Evolutionary conservation across 2,888 invertebrate species (phyloP), one percentile per base, ranked within the genome.

Genomic region (Eremobia ochroleuca): DNA sequence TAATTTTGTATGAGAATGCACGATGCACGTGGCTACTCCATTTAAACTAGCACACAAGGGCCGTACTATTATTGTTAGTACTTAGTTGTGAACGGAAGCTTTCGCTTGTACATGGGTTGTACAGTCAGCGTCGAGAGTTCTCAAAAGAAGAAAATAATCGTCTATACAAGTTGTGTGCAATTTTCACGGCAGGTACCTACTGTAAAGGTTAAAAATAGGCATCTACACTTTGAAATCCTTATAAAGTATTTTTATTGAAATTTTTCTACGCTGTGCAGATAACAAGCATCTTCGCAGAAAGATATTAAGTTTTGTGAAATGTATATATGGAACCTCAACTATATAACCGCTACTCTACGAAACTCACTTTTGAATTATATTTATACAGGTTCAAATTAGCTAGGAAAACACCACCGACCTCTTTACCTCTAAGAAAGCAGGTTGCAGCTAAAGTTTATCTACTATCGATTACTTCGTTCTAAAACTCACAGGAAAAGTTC

Each of bases 1-100:
- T 77, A 81, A 77, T 64, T 71, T 74, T 65, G 64, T 68, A 69
- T 61, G 73, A 31, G 83, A 62, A 67, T 67, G 61, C 77, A 71
- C 65, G 3, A 43, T 64, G 59, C 79, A 82, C 70, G 78, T 82
- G 72, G 72, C 58, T 73, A 73, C 46, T 62, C 65, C 46, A 70
- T 43, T 62, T 31, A 31, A 73, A 61, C 73, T 37, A 34, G 79
- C 31, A 40, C 78, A 69, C 34, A 70, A 37, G 37, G 11, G 15
- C 40, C 28, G 28, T 43, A 40, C 67, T 68, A 82, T 72, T 69
- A 58, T 79, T 81, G 65, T 61, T 49, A 37, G 25, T 73, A 66
- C 59, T 79, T 69, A 46, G 28, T 77, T 46, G 52, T 37, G 55
- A 31, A 46, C 40, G n/a, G 49, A 68, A 59, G 59, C 55, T 49